Percentiles rank a stretch among this genome's conserved stretches.
Conservation (phyloP, 2,113 vertebrate species). For the Platichthys flesus region DNA sequence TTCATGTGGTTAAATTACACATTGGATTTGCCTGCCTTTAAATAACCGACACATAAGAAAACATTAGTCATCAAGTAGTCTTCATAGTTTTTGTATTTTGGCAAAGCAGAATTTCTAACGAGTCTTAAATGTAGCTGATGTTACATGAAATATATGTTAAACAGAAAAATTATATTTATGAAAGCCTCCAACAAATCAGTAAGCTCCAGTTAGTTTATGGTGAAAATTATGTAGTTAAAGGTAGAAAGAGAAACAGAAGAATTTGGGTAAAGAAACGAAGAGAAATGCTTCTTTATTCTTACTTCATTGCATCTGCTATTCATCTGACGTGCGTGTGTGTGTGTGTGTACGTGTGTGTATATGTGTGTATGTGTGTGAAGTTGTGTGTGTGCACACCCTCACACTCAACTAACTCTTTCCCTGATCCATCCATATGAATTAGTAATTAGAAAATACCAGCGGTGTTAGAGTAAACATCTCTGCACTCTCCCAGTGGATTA, state of each 20-base stretch:
- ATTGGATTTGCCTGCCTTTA: constrained; percentile 10
- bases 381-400: background rate
- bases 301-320: no score
- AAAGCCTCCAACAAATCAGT: no score
- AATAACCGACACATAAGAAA: background rate
- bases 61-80: background rate
- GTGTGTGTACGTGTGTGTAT: background rate
- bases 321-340: background rate
- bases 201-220: no score
- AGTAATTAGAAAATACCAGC: constrained; percentile 21
- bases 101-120: no score
- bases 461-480: constrained; percentile 14
- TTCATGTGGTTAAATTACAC: constrained; percentile 14
- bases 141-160: background rate
- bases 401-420: background rate
- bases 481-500: constrained; percentile 3
- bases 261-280: no score
- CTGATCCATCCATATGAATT: constrained; percentile 29
- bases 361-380: background rate
- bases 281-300: no score
- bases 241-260: no score
- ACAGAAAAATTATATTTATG: background rate
- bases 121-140: no score
- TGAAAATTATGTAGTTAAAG: no score
- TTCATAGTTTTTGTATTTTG: no score